Percentiles rank a stretch among this genome's conserved stretches.
Evolutionary conservation across 2,113 vertebrate species (phyloP).

Genomic region (Boleophthalmus pectinirostris): DNA sequence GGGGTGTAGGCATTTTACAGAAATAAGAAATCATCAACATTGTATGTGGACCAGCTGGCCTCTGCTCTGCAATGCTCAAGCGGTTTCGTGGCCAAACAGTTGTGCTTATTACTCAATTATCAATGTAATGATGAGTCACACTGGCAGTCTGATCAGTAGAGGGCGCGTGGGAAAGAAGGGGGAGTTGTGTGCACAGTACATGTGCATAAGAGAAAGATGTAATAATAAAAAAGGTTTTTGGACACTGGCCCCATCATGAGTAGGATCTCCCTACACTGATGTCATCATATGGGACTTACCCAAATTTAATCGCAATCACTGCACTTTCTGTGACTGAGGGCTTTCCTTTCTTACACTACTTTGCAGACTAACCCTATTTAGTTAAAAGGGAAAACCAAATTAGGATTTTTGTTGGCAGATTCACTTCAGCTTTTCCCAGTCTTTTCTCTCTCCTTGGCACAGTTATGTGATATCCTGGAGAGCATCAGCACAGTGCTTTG

Average conservation of each 20-base stretch:
- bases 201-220: constrained; percentile 23
- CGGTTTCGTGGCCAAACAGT: constrained; percentile 40
- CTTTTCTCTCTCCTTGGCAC: constrained; percentile 57
- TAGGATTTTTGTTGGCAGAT: constrained; percentile 50
- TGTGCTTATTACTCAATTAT: constrained; percentile 40
- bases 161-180: constrained; percentile 65
- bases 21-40: constrained; percentile 45
- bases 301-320: constrained; percentile 40
- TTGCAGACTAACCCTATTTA: background rate
- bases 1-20: constrained; percentile 30
- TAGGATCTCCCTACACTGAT: constrained; percentile 39
- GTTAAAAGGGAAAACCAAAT: constrained; percentile 8
- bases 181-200: constrained; percentile 40
- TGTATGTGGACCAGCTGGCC: constrained; percentile 45
- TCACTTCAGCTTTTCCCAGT: constrained; percentile 44
- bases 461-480: constrained; percentile 60
- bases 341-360: constrained; percentile 17
- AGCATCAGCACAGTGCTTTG: constrained; percentile 42
- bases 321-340: constrained; percentile 49
- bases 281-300: constrained; percentile 39
- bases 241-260: constrained; percentile 35
- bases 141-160: constrained; percentile 18
- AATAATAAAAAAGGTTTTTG: constrained; percentile 23
- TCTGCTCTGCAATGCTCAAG: constrained; percentile 10
- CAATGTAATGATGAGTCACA: constrained; percentile 36